Percentiles rank a stretch among this genome's conserved stretches.
These are phyloP conservation scores for Amyelois transitella DNA, from an alignment of 1,140 invertebrate species.

Conservation along the genomic window DNA sequence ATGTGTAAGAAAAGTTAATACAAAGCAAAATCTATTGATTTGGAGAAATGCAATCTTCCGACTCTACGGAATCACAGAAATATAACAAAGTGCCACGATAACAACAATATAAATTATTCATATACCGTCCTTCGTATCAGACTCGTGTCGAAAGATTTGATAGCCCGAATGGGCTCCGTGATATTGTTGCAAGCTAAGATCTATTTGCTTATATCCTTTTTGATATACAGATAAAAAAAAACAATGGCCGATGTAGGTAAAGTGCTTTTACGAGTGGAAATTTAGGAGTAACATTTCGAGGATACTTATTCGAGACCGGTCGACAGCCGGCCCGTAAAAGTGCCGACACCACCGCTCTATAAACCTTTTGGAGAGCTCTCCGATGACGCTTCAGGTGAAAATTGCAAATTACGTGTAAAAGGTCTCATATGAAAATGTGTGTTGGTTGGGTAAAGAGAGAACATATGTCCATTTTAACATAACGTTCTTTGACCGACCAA, in stretches of 20 bases:
- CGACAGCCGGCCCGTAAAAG: conserved; percentile 44
- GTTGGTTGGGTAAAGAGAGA: too few relatives aligned
- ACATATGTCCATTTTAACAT: too few relatives aligned
- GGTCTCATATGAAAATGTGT: background rate
- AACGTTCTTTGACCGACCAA: background rate
- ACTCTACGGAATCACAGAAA: conserved; percentile 19
- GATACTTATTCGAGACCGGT: conserved; percentile 24
- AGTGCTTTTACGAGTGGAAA: conserved; percentile 16
- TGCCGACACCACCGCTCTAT: conserved; percentile 40
- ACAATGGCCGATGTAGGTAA: conserved; percentile 15
- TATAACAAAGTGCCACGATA: conserved; percentile 33
- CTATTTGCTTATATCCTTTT: conserved; percentile 11
- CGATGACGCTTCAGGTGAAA: conserved; percentile 22
- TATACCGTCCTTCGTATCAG: conserved; percentile 29
- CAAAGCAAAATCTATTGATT: background rate
- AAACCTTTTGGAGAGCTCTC: conserved; percentile 41
- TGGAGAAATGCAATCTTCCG: conserved; percentile 14
- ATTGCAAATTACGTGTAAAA: conserved; percentile 18
- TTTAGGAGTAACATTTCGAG: conserved; percentile 27
- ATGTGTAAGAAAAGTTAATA: too few relatives aligned
- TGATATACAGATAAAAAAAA: conserved; percentile 18
- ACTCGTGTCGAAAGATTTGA: conserved; percentile 38
- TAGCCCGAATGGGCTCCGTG: conserved; percentile 23
- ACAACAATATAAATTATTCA: conserved; percentile 57
- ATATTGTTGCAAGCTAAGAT: conserved; percentile 5